Base-by-base conservation (phyloP, 92 coral and sea anemone genomes). In the Heliopora coerulea region DNA sequence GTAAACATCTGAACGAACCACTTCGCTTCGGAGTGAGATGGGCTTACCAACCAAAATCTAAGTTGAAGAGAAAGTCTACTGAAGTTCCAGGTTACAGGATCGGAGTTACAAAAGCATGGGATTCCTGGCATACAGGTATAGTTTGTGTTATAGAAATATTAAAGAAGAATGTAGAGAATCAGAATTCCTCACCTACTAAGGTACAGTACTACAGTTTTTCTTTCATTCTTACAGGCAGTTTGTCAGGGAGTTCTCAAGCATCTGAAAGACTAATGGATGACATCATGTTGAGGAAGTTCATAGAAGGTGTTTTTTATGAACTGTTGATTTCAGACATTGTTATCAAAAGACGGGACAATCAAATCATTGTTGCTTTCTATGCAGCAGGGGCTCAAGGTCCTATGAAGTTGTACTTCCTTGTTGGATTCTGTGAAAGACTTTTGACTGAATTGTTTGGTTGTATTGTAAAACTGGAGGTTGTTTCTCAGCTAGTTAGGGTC, bases 101-200 rank as follows among this genome's bases (percentile, higher is more conserved):
- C 44, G 99, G 89, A 26, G 99, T 95, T 57, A 95, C 99, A 0
- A 90, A 90, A 62, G 88, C 89, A 29, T 85, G 88, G 79, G 99
- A 95, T 63, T 95, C 99, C 8, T 87, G 87, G 78, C 99, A 95
- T 74, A 95, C 99, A 83, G 99, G 99, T 95, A 48, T 58, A 62
- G 6, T 6, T n/a, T n/a, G n/a, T n/a, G n/a, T n/a, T n/a, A n/a
- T n/a, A n/a, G n/a, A n/a, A n/a, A n/a, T n/a, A n/a, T n/a, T n/a
- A n/a, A n/a, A n/a, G n/a, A n/a, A n/a, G n/a, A n/a, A n/a, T n/a
- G n/a, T n/a, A n/a, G n/a, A n/a, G n/a, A n/a, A n/a, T n/a, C n/a
- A n/a, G n/a, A n/a, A n/a, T n/a, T n/a, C n/a, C n/a, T n/a, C n/a
- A n/a, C n/a, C n/a, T n/a, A n/a, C n/a, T n/a, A n/a, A n/a, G n/a